A percentile compares a stretch with the other conserved stretches of the same genome.
Evolutionary conservation across 2,113 vertebrate species (phyloP).

Genomic region (Amazona vittata): DNA sequence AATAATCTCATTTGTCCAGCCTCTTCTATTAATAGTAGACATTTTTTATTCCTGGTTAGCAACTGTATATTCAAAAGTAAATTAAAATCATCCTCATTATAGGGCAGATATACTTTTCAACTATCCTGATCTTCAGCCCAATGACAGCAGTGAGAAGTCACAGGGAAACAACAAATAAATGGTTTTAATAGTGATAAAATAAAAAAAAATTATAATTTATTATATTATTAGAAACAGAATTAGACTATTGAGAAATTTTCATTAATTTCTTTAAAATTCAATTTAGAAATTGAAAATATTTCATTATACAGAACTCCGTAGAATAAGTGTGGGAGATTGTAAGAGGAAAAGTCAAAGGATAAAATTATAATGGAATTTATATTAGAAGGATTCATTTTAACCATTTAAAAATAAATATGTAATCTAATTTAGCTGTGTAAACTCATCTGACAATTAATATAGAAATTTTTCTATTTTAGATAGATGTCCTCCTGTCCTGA

Average conservation of each 20-base stretch:
- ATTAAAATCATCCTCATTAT: not conserved
- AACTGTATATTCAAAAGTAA: not conserved
- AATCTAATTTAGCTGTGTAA: not conserved
- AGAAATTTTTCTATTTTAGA: no score
- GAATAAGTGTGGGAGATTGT: not conserved
- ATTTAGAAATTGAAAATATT: not conserved
- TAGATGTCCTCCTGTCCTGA: not conserved
- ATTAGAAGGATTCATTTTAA: not conserved
- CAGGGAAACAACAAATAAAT: not conserved
- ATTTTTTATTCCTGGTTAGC: not conserved
- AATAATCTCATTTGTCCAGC: not conserved
- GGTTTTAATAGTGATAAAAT: not conserved
- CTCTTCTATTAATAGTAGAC: not conserved
- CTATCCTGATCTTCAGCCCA: not conserved
- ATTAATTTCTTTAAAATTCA: not conserved
- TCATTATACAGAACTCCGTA: not conserved
- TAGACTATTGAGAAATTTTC: not conserved
- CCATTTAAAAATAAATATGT: not conserved
- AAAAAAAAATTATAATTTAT: not conserved
- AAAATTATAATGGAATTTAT: not conserved
- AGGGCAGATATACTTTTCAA: not conserved
- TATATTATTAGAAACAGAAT: not conserved
- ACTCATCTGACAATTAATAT: not conserved
- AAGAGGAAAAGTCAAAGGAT: not conserved
- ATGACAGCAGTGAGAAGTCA: not conserved